Conservation (phyloP, 2,888 invertebrate genomes). For the Sinotaia quadrata region DNA sequence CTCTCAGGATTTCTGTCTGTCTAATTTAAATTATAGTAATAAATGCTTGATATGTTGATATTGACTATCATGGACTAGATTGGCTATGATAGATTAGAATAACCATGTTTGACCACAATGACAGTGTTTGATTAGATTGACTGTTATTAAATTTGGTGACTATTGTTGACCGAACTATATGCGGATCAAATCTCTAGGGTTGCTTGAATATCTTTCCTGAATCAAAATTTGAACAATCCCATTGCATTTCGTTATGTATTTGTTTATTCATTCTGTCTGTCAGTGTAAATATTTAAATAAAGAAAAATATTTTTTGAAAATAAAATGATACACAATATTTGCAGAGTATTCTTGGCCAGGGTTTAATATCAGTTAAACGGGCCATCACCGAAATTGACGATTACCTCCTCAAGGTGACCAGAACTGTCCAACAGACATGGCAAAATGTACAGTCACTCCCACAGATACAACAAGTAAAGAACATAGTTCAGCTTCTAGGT, state of each 20-base stretch:
- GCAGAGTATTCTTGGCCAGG: neutral
- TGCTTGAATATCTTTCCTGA: too few species aligned
- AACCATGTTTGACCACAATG: too few species aligned
- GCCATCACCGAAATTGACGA: neutral
- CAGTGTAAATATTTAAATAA: neutral
- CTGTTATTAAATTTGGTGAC: too few species aligned
- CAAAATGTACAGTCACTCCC: neutral
- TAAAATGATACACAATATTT: neutral
- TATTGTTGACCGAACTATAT: too few species aligned
- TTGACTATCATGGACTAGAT: too few species aligned
- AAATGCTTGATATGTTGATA: too few species aligned
- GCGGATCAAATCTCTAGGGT: too few species aligned
- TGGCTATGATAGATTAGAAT: too few species aligned
- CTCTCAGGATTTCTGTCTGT: too few species aligned
- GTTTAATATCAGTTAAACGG: neutral
- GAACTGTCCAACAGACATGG: neutral
- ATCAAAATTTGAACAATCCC: too few species aligned
- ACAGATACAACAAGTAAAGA: neutral
- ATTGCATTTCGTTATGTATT: neutral
- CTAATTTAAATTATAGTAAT: too few species aligned
- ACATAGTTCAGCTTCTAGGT: slow-evolving; percentile 10
- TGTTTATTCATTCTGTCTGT: neutral
- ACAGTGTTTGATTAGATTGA: too few species aligned
- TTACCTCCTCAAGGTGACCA: neutral
- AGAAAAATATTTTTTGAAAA: neutral